Conservation (phyloP, 2,888 invertebrate species). For the Microplitis deprimator region DNA sequence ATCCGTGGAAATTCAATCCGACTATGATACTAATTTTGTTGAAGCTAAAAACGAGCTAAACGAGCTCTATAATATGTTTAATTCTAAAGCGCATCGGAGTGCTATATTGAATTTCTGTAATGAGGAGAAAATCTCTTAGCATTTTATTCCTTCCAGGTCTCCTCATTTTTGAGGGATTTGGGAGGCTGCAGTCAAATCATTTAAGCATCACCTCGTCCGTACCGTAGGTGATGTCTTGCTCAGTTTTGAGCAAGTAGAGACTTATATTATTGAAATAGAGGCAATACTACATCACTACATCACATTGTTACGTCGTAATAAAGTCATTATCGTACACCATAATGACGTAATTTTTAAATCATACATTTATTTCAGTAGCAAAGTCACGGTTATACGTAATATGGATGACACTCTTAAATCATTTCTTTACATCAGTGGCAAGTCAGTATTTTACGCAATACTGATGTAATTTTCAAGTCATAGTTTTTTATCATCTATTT, state of each 20-base stretch:
- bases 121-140: constrained; percentile 16
- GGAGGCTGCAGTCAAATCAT: constrained; percentile 44
- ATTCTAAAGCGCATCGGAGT: background rate
- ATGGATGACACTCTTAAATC: too few species aligned
- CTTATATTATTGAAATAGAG: constrained; percentile 32
- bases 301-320: too few species aligned
- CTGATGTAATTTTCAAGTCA: too few species aligned
- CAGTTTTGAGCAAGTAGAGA: constrained; percentile 35
- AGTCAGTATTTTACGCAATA: too few species aligned
- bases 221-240: constrained; percentile 25
- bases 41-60: constrained; percentile 47
- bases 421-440: too few species aligned
- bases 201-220: constrained; percentile 36
- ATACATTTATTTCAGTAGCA: too few species aligned
- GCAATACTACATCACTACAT: constrained; percentile 37
- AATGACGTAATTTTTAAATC: too few species aligned
- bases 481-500: too few species aligned
- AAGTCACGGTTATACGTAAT: too few species aligned
- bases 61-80: constrained; percentile 7
- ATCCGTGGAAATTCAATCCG: constrained; percentile 41
- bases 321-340: too few species aligned
- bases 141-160: constrained; percentile 40
- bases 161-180: constrained; percentile 42
- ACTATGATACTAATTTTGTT: constrained; percentile 49
- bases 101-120: too few species aligned